Conservation (phyloP, 2,113 vertebrate species). For the Platanista minor region DNA sequence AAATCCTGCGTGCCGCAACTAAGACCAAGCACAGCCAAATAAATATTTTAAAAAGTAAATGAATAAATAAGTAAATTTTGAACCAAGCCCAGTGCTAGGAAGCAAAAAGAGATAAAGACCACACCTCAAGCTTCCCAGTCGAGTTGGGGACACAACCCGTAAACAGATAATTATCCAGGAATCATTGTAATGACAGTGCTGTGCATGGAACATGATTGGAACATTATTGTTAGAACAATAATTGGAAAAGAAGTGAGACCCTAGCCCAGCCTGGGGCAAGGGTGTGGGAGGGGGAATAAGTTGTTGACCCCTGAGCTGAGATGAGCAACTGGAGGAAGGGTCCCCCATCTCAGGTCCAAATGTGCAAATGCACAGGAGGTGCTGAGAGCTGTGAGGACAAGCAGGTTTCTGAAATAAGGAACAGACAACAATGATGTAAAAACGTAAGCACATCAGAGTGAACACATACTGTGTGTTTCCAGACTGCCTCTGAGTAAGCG, state of each 20-base stretch:
- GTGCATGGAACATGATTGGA: background rate
- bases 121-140: background rate
- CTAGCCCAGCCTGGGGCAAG: background rate
- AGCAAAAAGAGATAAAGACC: background rate
- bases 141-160: background rate
- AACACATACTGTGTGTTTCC: background rate
- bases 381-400: background rate
- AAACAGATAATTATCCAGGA: background rate
- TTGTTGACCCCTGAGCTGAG: background rate
- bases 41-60: no score
- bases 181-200: background rate
- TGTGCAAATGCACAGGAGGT: background rate
- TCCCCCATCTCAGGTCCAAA: background rate
- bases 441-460: background rate
- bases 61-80: background rate
- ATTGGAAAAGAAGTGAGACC: background rate
- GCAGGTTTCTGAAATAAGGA: background rate
- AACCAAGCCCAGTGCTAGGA: background rate
- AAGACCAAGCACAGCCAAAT: no score
- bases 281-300: background rate
- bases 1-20: no score
- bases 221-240: no score
- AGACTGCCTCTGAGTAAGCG: background rate
- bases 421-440: background rate
- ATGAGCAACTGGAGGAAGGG: background rate